Conservation (phyloP, 2,113 vertebrate species). For the Heterochromis multidens region DNA sequence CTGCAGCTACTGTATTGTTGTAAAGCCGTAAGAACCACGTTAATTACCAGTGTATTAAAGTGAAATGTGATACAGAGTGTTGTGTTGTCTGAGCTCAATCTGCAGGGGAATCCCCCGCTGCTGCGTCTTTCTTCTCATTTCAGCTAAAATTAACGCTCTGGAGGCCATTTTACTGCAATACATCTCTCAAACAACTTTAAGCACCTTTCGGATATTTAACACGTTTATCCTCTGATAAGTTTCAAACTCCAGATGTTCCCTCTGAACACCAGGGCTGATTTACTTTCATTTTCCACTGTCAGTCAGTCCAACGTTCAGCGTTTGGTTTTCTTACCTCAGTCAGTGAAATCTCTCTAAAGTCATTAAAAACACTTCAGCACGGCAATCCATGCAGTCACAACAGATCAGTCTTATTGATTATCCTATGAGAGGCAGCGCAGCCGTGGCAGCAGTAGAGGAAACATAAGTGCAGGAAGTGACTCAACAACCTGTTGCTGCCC, state of each 20-base stretch:
- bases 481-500: slow-evolving; percentile 9
- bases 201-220: not conserved
- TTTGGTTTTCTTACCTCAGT: not conserved
- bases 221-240: not conserved
- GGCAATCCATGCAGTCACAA: not conserved
- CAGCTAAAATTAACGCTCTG: accelerated
- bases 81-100: not conserved
- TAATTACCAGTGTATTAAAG: not conserved
- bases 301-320: no score
- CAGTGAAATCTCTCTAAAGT: not conserved
- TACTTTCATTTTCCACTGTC: slow-evolving; percentile 27
- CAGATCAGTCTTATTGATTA: not conserved
- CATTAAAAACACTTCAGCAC: not conserved
- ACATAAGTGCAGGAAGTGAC: slow-evolving; percentile 28
- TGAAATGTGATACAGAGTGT: not conserved
- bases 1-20: accelerated
- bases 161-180: not conserved
- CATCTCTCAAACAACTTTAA: not conserved
- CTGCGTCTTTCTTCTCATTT: not conserved
- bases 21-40: not conserved
- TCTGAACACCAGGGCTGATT: not conserved
- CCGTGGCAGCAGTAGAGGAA: not conserved
- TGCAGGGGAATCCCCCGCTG: slow-evolving; percentile 7
- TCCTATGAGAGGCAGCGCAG: not conserved
- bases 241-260: not conserved